Percentiles rank a stretch among this genome's conserved stretches.
Conservation (phyloP, 2,888 invertebrate species). For the Adineta ricciae region DNA sequence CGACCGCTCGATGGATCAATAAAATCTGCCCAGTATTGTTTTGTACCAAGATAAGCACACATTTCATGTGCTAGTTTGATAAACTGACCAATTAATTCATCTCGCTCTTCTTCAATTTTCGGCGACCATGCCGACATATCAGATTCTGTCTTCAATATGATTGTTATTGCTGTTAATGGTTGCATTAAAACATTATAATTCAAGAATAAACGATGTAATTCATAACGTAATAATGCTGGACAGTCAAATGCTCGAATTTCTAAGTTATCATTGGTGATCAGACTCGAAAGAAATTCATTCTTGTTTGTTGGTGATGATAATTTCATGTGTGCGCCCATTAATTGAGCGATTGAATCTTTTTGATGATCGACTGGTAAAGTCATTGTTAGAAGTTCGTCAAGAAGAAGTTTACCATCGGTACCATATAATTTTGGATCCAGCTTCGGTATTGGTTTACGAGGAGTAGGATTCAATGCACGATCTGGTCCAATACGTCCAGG, state of each 20-base stretch:
- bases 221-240: background rate
- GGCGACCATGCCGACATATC: slow-evolving; percentile 32
- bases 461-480: background rate
- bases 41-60: slow-evolving; percentile 60
- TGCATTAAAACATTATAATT: slow-evolving; percentile 4
- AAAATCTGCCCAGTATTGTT: slow-evolving; percentile 79
- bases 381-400: background rate
- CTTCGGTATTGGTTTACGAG: background rate
- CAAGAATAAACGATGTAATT: slow-evolving; percentile 10
- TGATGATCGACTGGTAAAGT: slow-evolving; percentile 15
- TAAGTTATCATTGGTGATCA: background rate
- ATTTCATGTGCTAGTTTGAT: slow-evolving; percentile 67
- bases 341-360: background rate
- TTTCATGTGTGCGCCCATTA: background rate
- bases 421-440: background rate
- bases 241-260: slow-evolving; percentile 1
- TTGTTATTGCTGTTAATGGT: slow-evolving; percentile 27
- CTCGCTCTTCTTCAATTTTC: slow-evolving; percentile 28
- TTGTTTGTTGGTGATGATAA: slow-evolving; percentile 16
- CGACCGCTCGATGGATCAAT: slow-evolving; percentile 73
- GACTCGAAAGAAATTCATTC: background rate
- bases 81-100: slow-evolving; percentile 55
- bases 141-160: slow-evolving; percentile 28
- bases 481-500: slow-evolving; percentile 5
- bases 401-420: background rate